A percentile compares a stretch with the other conserved stretches of the same genome.
Conservation (phyloP, 2,113 vertebrate species). For the Pagrus major region DNA sequence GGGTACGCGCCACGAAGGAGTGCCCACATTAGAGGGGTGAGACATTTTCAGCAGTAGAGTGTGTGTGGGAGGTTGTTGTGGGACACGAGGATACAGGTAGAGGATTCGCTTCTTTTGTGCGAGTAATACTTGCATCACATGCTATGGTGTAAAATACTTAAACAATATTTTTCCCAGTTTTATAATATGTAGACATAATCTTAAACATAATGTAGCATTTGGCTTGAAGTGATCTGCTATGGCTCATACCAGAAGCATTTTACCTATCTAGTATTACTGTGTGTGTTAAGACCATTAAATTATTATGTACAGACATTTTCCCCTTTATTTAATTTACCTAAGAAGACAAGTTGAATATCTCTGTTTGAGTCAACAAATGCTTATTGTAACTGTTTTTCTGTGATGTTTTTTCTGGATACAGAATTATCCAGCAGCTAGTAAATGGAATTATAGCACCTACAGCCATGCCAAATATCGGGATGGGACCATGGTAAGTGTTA, state of each 20-base stretch:
- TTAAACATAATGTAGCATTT: background rate
- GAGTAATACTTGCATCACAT: background rate
- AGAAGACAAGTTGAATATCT: background rate
- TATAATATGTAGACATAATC: background rate
- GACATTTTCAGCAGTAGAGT: constrained; percentile 48
- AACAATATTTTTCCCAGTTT: background rate
- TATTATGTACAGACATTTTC: background rate
- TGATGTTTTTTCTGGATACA: constrained; percentile 62
- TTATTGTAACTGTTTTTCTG: background rate
- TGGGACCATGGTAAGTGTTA: constrained; percentile 93
- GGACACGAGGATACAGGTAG: background rate
- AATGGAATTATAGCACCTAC: constrained; percentile 97
- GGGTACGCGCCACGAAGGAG: constrained; percentile 90
- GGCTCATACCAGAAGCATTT: background rate
- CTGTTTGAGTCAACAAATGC: background rate
- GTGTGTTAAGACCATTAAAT: background rate
- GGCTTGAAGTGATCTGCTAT: background rate
- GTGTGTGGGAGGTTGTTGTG: constrained; percentile 1
- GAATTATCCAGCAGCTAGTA: constrained; percentile 97
- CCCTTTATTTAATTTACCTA: background rate
- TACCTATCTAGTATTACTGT: background rate
- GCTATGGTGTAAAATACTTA: background rate
- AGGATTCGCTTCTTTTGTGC: background rate
- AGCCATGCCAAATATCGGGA: constrained; percentile 92
- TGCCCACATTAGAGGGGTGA: constrained; percentile 96